Percentiles rank a stretch among this genome's conserved stretches.
These are phyloP conservation scores for Hoplostethus atlanticus DNA, from an alignment of 2,797 vertebrate genomes.

Conservation along the genomic window DNA sequence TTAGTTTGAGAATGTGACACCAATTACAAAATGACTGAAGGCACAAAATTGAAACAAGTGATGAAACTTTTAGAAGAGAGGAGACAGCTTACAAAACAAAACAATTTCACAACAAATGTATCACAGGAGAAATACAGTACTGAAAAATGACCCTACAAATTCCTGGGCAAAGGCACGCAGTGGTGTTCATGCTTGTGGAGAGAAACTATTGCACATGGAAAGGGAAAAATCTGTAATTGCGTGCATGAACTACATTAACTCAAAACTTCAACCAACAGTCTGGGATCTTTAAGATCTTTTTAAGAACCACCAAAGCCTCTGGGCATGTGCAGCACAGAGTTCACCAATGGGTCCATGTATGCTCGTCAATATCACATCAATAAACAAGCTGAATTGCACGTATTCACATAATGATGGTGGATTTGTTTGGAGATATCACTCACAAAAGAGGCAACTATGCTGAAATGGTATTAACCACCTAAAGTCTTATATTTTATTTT, in stretches of 20 bases:
- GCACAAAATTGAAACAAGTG: too few relatives aligned
- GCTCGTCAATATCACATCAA: not conserved
- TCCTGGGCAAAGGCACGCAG: slow-evolving; percentile 3
- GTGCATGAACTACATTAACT: not conserved
- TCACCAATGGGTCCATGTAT: not conserved
- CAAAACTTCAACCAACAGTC: slow-evolving; percentile 5
- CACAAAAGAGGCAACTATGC: not conserved
- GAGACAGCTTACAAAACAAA: too few relatives aligned
- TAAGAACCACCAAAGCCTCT: slow-evolving; percentile 11
- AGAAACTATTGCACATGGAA: slow-evolving; percentile 24
- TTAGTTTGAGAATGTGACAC: too few relatives aligned
- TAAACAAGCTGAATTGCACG: not conserved
- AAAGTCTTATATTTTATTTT: not conserved
- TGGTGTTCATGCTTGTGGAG: slow-evolving; percentile 43
- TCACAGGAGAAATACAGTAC: not conserved
- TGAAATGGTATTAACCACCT: not conserved
- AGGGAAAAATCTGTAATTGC: slow-evolving; percentile 24
- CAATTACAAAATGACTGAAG: too few relatives aligned
- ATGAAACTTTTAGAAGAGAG: too few relatives aligned
- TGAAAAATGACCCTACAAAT: not conserved
- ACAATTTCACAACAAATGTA: too few relatives aligned
- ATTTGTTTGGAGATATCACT: too few relatives aligned
- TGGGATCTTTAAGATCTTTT: slow-evolving; percentile 19
- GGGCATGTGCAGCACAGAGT: not conserved
- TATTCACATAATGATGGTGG: not conserved